phyloP scores from a whole-genome alignment of 2,888 invertebrate genomes.

The Camptogramma bilineatum region DNA sequence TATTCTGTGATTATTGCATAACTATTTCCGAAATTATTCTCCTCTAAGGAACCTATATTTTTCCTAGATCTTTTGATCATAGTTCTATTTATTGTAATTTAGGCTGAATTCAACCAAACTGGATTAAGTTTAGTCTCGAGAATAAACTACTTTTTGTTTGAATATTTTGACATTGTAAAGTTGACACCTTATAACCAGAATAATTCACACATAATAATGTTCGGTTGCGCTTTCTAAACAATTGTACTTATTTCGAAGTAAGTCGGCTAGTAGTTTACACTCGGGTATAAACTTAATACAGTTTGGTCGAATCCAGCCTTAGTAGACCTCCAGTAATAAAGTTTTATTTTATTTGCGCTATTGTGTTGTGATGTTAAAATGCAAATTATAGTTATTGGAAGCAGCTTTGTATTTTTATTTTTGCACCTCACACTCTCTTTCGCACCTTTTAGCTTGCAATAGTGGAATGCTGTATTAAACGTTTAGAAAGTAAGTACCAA shows the following conservation, averaged over 20 bases:
- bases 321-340: not conserved
- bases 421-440: conserved; percentile 54
- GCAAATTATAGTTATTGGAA: conserved; percentile 75
- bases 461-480: conserved; percentile 1
- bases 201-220: too few species aligned
- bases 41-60: not conserved
- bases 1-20: not conserved
- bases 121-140: too few species aligned
- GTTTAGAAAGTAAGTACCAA: too few species aligned
- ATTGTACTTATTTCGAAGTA: too few species aligned
- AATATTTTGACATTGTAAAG: too few species aligned
- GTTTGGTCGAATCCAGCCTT: too few species aligned
- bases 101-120: too few species aligned
- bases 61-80: not conserved
- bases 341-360: conserved; percentile 50
- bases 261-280: too few species aligned
- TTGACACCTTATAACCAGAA: too few species aligned
- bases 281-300: too few species aligned
- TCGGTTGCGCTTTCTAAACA: too few species aligned
- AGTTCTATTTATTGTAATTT: not conserved
- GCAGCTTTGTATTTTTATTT: conserved; percentile 73
- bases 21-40: not conserved
- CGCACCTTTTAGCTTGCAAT: conserved; percentile 23
- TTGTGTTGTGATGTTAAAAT: conserved; percentile 51
- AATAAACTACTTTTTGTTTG: too few species aligned